Conservation (phyloP, 2,797 vertebrate genomes). For the Chaenodraco wilsoni region DNA sequence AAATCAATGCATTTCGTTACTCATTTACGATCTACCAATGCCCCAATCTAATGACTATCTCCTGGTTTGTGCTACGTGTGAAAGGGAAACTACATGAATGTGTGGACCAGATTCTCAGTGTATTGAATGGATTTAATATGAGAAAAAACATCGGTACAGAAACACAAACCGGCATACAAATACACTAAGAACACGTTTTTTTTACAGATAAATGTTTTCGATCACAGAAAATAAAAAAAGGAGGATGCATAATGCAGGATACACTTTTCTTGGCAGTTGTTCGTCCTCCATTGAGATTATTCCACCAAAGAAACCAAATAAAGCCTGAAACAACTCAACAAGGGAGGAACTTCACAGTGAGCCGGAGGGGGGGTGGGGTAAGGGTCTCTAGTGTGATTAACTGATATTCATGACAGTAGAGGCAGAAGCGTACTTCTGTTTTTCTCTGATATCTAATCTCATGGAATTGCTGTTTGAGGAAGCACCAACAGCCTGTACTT, state of each 20-base stretch:
- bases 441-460: conserved; percentile 40
- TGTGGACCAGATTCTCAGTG: no score
- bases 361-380: background rate
- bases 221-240: conserved; percentile 2
- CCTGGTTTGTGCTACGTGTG: no score
- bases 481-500: conserved; percentile 15
- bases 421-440: conserved; percentile 10
- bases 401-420: conserved; percentile 12
- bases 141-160: no score
- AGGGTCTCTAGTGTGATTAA: background rate
- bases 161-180: background rate
- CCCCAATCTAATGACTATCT: no score
- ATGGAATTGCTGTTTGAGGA: conserved; percentile 14
- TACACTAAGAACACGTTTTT: background rate
- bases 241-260: conserved; percentile 26
- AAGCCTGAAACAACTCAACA: conserved; percentile 45
- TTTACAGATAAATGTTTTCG: background rate
- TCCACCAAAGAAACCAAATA: conserved; percentile 36
- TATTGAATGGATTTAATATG: no score
- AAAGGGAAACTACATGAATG: no score
- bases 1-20: no score
- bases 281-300: conserved; percentile 31
- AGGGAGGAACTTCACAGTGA: conserved; percentile 15
- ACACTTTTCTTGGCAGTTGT: conserved; percentile 20
- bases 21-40: no score